These are phyloP conservation scores for Heliconius sara DNA, from an alignment of 2,888 invertebrate species.

Conservation along the genomic window DNA sequence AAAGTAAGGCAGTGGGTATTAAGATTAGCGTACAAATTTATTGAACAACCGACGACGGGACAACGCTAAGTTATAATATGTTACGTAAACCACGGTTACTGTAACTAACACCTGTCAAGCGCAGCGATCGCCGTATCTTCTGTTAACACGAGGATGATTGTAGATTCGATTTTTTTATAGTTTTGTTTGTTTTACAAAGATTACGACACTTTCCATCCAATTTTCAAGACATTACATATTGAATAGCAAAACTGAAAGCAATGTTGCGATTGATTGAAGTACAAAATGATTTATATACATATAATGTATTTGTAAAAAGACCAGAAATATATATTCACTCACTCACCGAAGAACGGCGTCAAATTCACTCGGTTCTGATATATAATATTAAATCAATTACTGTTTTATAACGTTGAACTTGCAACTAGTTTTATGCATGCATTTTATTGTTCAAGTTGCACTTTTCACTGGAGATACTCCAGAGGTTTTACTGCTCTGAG, in stretches of 20 bases:
- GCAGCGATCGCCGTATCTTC: background rate
- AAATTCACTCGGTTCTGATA: background rate
- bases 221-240: background rate
- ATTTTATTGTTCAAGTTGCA: constrained; percentile 33
- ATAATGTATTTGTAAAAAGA: no score
- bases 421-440: constrained; percentile 29
- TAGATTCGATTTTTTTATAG: background rate
- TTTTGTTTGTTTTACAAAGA: background rate
- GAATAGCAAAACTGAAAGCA: no score
- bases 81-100: constrained; percentile 12
- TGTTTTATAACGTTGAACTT: constrained; percentile 18
- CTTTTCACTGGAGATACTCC: constrained; percentile 32
- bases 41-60: constrained; percentile 4
- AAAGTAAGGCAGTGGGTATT: constrained; percentile 36
- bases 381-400: constrained; percentile 23
- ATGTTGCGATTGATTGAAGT: no score
- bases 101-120: constrained; percentile 18
- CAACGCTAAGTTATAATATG: constrained; percentile 15
- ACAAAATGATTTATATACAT: no score
- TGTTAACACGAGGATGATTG: background rate
- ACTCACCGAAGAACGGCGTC: background rate
- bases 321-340: background rate
- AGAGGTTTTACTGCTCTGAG: constrained; percentile 28
- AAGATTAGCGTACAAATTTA: constrained; percentile 34
- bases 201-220: background rate